Evolutionary conservation across 2,113 vertebrate species (phyloP), one percentile per base, ranked within the genome.

Genomic region (Zapus hudsonius): DNA sequence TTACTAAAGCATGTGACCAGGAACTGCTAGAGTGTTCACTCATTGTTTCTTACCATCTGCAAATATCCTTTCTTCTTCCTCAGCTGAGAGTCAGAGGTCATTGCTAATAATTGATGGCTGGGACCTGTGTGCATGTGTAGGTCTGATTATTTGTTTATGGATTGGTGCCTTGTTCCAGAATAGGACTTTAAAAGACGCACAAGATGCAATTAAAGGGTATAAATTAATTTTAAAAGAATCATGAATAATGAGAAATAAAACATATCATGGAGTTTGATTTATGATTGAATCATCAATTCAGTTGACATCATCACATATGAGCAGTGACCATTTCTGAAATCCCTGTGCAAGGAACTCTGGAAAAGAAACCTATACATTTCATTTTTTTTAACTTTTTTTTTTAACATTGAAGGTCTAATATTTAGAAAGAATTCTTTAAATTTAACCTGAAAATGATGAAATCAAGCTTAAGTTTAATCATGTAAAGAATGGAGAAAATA

Each of bases 351-450:
- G 3, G 1, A 13, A 55, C 64, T 84, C 25, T 93, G 36, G 19
- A 7, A 22, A 61, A 31, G 44, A 59, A 13, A 75, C 4, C 13
- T 69, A n/a, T 67, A 52, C 52, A 52, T 52, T 3, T 63, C 0
- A 29, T 89, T 87, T 91, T 84, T 55, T 84, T 95, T 84, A 55
- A 0, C 29, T 89, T 87, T 91, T 84, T 55, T 84, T 95, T 84
- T 69, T 52, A 61, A 57, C n/a, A 74, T 15, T 44, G 20, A 82
- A 90, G 9, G 4, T 23, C 1, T 72, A 27, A 86, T 55, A 6
- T 81, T 63, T 87, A 84, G 70, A 52, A 95, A 76, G 1, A 20
- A 20, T 57, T 3, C 44, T 75, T 88, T 19, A 6, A 63, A 55
- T 64, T 3, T 79, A 8, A 52, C 29, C 73, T 84, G 3, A 76